These are phyloP conservation scores for Eupithecia subfuscata DNA, from an alignment of 2,888 invertebrate species.

Conservation along the genomic window DNA sequence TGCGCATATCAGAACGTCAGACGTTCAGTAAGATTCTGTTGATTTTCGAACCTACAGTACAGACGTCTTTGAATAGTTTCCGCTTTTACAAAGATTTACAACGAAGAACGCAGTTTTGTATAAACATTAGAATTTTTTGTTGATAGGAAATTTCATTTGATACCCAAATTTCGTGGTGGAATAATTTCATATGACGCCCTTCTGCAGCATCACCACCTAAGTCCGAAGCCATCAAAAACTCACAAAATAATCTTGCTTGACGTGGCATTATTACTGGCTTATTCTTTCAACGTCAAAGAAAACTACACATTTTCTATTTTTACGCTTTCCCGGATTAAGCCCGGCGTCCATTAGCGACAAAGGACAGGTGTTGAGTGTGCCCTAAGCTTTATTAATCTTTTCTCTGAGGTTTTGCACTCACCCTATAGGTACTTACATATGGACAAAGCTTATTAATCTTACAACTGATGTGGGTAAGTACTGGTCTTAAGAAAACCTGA, in stretches of 20 bases:
- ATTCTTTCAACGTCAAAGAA: conserved; percentile 47
- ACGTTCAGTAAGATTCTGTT: background rate
- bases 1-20: background rate
- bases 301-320: conserved; percentile 55
- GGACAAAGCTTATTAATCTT: conserved; percentile 59
- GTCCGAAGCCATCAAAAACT: conserved; percentile 6
- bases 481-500: conserved; percentile 8
- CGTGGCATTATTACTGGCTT: conserved; percentile 30
- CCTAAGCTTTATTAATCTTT: conserved; percentile 84
- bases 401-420: conserved; percentile 75
- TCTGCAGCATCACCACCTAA: background rate
- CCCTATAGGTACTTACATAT: conserved; percentile 58
- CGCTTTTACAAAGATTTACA: no score
- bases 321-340: conserved; percentile 61
- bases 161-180: background rate
- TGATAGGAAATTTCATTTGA: background rate
- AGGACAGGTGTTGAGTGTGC: conserved; percentile 80
- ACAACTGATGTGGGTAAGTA: conserved; percentile 37
- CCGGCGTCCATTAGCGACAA: conserved; percentile 79
- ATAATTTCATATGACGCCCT: background rate
- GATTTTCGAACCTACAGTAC: background rate
- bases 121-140: background rate
- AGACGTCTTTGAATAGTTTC: background rate
- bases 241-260: conserved; percentile 25
- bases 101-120: background rate